A percentile compares a stretch with the other conserved stretches of the same genome.
Evolutionary conservation across 2,797 vertebrate species (phyloP).

Genomic region (Chloroceryle inda): DNA sequence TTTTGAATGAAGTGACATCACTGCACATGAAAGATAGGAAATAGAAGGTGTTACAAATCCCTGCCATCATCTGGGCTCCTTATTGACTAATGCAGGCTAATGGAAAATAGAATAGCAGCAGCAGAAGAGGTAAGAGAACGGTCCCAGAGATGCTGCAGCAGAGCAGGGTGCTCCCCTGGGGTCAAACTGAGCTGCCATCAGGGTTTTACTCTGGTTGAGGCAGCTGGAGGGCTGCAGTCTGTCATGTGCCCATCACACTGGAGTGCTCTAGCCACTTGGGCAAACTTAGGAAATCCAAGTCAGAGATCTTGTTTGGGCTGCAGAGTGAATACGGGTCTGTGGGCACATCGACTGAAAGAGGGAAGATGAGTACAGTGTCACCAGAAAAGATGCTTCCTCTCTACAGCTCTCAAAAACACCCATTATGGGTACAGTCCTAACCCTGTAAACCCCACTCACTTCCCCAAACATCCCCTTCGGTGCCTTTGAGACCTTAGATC

Average conservation of each 20-base stretch:
- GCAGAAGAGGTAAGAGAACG: neutral
- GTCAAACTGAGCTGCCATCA: neutral
- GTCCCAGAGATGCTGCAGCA: neutral
- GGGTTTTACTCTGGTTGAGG: neutral
- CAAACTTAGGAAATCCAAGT: neutral
- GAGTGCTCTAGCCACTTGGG: neutral
- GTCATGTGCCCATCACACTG: neutral
- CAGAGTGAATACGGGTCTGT: no score
- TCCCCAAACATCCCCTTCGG: neutral
- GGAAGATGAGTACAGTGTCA: neutral
- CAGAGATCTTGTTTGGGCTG: neutral
- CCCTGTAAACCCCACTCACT: neutral
- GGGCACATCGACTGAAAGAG: neutral
- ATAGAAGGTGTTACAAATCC: neutral
- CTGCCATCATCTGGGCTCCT: neutral
- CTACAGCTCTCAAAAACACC: neutral
- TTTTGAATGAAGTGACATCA: neutral
- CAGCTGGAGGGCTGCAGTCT: neutral
- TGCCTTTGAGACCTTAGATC: neutral
- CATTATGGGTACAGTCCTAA: neutral
- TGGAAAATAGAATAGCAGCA: neutral
- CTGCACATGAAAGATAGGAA: neutral
- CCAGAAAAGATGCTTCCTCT: neutral
- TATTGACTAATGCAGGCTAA: neutral
- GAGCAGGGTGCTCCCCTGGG: neutral